Conservation (phyloP, 2,113 vertebrate species). For the Eublepharis macularius region DNA sequence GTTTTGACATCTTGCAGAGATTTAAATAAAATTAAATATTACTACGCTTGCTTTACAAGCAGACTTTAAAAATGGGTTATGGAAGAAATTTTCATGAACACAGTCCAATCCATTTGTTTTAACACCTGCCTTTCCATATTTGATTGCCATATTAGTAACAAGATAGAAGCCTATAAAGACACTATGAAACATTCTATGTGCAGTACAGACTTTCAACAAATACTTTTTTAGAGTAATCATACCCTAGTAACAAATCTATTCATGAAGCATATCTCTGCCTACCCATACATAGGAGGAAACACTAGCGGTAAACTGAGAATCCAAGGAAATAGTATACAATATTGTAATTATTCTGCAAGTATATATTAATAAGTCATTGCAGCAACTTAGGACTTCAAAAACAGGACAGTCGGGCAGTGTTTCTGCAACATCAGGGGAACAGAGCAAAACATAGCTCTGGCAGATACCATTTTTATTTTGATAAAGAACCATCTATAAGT, state of each 20-base stretch:
- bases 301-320: not conserved
- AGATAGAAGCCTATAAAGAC: not conserved
- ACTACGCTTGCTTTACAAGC: not conserved
- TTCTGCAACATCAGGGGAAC: not conserved
- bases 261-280: not conserved
- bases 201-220: not conserved
- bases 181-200: not conserved
- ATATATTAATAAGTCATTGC: not conserved
- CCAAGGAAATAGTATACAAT: not conserved
- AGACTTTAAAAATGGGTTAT: not conserved
- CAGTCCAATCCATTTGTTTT: not conserved
- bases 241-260: not conserved
- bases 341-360: not conserved
- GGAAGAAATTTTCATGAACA: not conserved
- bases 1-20: not conserved
- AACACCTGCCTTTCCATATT: not conserved
- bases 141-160: not conserved
- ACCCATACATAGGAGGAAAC: not conserved
- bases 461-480: not conserved
- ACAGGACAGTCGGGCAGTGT: not conserved
- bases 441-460: not conserved
- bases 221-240: not conserved
- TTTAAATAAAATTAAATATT: not conserved
- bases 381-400: not conserved
- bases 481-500: not conserved